Evolutionary conservation across 2,888 invertebrate genomes (phyloP).

Genomic region (Phasia obesa): DNA sequence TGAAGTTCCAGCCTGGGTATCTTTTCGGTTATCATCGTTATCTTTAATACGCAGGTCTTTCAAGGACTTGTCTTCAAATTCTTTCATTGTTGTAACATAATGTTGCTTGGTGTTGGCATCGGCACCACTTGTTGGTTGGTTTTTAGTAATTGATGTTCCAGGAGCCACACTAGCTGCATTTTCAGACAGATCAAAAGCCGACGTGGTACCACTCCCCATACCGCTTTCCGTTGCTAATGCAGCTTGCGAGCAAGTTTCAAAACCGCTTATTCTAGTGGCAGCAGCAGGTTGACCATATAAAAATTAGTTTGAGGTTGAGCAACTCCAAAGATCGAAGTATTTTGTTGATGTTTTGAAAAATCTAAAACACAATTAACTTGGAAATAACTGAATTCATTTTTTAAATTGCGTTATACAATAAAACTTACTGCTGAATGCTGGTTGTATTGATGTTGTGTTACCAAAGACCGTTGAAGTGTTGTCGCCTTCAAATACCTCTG

Average conservation of each 20-base stretch:
- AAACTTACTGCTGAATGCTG: too few species aligned
- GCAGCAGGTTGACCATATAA: constrained; percentile 84
- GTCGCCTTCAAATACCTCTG: too few species aligned
- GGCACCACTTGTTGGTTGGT: constrained; percentile 92
- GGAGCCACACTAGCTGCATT: constrained; percentile 76
- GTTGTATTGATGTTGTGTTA: too few species aligned
- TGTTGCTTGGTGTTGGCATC: constrained; percentile 97
- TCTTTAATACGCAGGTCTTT: constrained; percentile 98
- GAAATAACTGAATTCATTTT: too few species aligned
- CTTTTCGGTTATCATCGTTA: constrained; percentile 94
- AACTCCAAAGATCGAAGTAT: constrained; percentile 85
- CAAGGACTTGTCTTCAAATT: constrained; percentile 96
- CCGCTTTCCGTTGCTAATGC: constrained; percentile 82
- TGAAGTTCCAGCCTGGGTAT: constrained; percentile 80
- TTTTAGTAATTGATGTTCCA: constrained; percentile 91
- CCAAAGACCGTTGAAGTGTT: too few species aligned
- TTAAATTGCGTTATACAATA: too few species aligned
- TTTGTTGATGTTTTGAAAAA: too few species aligned
- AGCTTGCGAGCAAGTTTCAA: constrained; percentile 86
- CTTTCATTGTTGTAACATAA: constrained; percentile 99
- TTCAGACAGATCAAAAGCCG: constrained; percentile 78
- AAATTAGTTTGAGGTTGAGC: constrained; percentile 82
- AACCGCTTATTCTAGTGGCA: constrained; percentile 82
- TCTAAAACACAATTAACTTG: too few species aligned
- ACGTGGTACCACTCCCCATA: constrained; percentile 83